Base-by-base conservation (phyloP, 2,113 vertebrate species). In the Lepidothrix coronata region DNA sequence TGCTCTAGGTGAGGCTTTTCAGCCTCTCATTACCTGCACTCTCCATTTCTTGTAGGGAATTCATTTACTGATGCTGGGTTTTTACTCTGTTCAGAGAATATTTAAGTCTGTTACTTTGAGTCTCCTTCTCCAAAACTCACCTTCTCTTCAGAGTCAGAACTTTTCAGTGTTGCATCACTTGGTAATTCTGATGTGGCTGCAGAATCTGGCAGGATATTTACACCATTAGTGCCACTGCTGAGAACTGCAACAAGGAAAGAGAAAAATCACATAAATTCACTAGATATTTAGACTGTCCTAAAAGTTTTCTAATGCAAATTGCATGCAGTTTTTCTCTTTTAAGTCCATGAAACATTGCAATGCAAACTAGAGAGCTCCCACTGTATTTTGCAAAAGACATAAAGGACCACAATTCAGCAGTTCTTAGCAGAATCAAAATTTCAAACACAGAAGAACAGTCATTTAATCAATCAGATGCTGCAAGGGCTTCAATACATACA, bases 181-280 rank as follows among this genome's bases (percentile, higher is more conserved):
- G 97, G 93, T 8, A 98, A 98, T 55, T 98, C 96, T 18, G 98
- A 97, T 28, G 95, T 62, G 18, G 95, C 81, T 67, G 96, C 85
- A 66, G 97, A 97, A 71, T 99, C 99, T 77, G 98, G 97, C 4
- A 97, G 97, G 97, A 98, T 95, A 81, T 98, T 99, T 91, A 99
- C 98, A 65, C 99, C 99, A 11, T 99, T 99, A 89, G 99, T 99
- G 97, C 99, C 98, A 84, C 99, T 99, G 98, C 97, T 99, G 30
- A 99, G 98, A 97, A 97, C 98, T 98, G 89, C 6, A 84, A 75
- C 3, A n/a, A 61, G 33, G 52, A 94, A 74, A 35, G 10, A 86
- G 30, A 75, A 78, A 77, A 6, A 23, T 8, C 11, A 62, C 1
- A 2, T 18, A 2, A 61, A 13, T 37, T 76, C 17, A 37, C 48